A percentile compares a stretch with the other conserved stretches of the same genome.
Conservation (phyloP, 1,140 invertebrate genomes). For the Brachionus plicatilis region DNA sequence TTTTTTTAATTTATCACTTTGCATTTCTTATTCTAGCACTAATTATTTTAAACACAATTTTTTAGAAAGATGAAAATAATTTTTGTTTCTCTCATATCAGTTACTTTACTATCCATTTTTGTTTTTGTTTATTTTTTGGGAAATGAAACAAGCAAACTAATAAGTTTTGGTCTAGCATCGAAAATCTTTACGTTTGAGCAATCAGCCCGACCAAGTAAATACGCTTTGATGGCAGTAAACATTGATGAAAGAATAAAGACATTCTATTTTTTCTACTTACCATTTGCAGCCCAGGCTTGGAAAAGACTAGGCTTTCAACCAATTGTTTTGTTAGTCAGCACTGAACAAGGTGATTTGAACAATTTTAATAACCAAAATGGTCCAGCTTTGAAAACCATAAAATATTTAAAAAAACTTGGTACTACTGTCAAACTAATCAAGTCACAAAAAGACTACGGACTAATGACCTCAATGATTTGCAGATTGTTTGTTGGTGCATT, state of each 20-base stretch:
- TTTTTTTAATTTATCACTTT: too few species aligned
- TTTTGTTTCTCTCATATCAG: not conserved
- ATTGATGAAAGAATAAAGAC: not conserved
- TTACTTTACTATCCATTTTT: not conserved
- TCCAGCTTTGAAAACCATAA: not conserved
- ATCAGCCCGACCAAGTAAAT: not conserved
- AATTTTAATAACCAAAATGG: not conserved
- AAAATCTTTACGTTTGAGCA: not conserved
- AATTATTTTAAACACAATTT: not conserved
- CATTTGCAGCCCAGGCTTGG: not conserved
- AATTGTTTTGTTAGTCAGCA: not conserved
- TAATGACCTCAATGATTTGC: not conserved
- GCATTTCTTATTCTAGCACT: too few species aligned
- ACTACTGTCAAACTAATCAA: not conserved
- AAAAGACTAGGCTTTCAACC: not conserved
- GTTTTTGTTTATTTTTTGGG: not conserved
- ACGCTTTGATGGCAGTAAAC: not conserved
- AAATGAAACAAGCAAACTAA: not conserved
- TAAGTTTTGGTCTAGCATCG: not conserved
- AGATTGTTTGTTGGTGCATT: conserved; percentile 7
- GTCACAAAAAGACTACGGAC: not conserved
- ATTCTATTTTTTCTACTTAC: conserved; percentile 25
- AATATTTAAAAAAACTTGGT: not conserved
- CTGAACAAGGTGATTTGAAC: not conserved
- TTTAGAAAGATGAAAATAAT: not conserved